Percentiles rank a stretch among this genome's conserved stretches.
phyloP scores from a whole-genome alignment of 2,113 vertebrate genomes.

The Leiothrix lutea region DNA sequence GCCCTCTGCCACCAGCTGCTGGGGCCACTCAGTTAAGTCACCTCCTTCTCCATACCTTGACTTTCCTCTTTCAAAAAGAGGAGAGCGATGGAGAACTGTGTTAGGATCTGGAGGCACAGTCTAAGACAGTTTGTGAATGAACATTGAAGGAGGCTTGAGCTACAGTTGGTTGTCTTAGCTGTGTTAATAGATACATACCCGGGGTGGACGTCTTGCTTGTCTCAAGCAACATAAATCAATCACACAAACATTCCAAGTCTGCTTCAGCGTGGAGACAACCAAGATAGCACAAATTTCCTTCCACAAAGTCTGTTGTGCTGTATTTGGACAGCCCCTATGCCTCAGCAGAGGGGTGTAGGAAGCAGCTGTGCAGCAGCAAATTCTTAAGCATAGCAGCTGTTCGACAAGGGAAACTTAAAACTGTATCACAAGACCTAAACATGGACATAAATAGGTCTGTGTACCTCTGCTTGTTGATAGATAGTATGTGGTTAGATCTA shows the following conservation, averaged over 20 bases:
- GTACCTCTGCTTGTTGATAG: neutral
- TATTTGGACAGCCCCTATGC: neutral
- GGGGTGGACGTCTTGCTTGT: fast-evolving
- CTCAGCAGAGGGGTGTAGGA: neutral
- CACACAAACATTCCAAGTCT: neutral
- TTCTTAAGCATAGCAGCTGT: neutral
- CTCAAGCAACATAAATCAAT: neutral
- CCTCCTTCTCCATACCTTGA: neutral
- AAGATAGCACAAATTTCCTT: neutral
- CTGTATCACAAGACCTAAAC: neutral
- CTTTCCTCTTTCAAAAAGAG: neutral
- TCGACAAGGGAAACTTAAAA: neutral
- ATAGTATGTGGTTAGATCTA: neutral
- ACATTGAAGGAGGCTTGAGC: neutral
- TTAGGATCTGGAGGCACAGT: neutral
- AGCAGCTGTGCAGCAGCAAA: slow-evolving; percentile 43
- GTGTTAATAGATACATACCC: neutral
- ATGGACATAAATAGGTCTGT: neutral
- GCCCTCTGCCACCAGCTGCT: neutral
- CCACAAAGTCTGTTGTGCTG: neutral
- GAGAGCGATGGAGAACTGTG: fast-evolving
- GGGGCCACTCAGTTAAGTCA: neutral
- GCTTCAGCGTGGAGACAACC: neutral
- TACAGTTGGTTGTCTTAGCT: neutral
- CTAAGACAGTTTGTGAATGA: neutral